phyloP scores from a whole-genome alignment of 2,888 invertebrate species.

The Drosophila peninsularis region DNA sequence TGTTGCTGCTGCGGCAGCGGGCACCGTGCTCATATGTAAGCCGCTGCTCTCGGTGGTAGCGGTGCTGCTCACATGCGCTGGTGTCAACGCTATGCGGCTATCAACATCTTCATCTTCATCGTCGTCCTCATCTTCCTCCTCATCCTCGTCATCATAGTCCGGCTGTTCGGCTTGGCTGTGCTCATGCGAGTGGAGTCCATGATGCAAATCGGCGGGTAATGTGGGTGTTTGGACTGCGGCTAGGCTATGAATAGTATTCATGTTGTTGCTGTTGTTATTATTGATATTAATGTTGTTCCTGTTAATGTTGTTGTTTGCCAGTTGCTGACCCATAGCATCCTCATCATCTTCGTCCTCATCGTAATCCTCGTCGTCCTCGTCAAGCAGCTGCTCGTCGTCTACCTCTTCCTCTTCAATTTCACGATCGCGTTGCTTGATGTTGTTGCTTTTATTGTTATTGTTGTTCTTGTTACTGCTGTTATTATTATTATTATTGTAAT shows the following conservation, averaged over 20 bases:
- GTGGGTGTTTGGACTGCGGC: conserved; percentile 14
- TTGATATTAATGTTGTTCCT: conserved; percentile 39
- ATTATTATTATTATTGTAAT: neutral
- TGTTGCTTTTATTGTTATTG: conserved; percentile 41
- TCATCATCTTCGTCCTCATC: conserved; percentile 53
- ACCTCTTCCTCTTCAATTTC: conserved; percentile 25
- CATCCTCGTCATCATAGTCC: conserved; percentile 56
- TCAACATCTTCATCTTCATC: conserved; percentile 60
- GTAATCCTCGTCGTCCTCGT: conserved; percentile 53
- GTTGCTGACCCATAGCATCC: conserved; percentile 40
- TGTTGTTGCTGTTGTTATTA: conserved; percentile 34
- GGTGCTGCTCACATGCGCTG: conserved; percentile 49
- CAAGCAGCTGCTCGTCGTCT: conserved; percentile 38
- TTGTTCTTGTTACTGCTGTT: conserved; percentile 40
- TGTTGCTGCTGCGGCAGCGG: conserved; percentile 65
- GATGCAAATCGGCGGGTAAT: conserved; percentile 55
- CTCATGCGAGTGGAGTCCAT: conserved; percentile 33
- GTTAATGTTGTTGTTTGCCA: conserved; percentile 39
- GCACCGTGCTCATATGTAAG: conserved; percentile 62
- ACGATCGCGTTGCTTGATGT: conserved; percentile 41
- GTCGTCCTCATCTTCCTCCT: conserved; percentile 62
- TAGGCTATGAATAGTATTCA: conserved; percentile 9
- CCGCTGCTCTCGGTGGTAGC: conserved; percentile 57
- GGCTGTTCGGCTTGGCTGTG: conserved; percentile 31
- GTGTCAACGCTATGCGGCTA: conserved; percentile 43